Evolutionary conservation across 2,888 invertebrate species (phyloP).

Genomic region (Pantelozetes paolii): DNA sequence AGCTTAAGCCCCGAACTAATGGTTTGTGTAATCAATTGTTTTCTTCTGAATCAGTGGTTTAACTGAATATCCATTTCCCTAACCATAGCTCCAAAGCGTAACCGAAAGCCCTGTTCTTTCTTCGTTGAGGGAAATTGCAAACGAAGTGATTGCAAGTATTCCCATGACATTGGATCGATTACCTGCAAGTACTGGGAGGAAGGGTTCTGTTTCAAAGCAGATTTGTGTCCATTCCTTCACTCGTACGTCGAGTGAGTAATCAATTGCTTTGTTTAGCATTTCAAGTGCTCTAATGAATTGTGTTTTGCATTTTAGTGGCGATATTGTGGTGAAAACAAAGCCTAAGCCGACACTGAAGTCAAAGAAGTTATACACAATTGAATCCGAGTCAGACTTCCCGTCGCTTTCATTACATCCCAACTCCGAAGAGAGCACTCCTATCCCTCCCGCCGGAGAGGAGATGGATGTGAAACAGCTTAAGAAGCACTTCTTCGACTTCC

Average conservation of each 20-base stretch:
- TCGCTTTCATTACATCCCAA: conserved; percentile 38
- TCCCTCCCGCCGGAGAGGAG: background rate
- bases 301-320: background rate
- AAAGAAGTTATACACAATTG: conserved; percentile 43
- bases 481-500: conserved; percentile 1
- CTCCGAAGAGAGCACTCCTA: background rate
- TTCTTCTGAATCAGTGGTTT: background rate
- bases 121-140: conserved; percentile 56
- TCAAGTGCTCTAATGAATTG: background rate
- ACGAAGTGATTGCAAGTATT: conserved; percentile 56
- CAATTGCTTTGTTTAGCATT: background rate
- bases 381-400: conserved; percentile 47
- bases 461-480: background rate
- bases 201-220: conserved; percentile 56
- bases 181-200: conserved; percentile 57
- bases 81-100: background rate
- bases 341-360: background rate
- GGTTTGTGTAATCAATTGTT: background rate
- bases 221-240: conserved; percentile 48
- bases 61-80: background rate
- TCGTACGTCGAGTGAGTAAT: conserved; percentile 41
- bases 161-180: conserved; percentile 56
- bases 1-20: background rate
- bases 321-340: background rate
- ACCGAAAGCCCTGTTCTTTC: conserved; percentile 53